Evolutionary conservation across 2,888 invertebrate genomes (phyloP).

Genomic region (Cephus rjabovi): DNA sequence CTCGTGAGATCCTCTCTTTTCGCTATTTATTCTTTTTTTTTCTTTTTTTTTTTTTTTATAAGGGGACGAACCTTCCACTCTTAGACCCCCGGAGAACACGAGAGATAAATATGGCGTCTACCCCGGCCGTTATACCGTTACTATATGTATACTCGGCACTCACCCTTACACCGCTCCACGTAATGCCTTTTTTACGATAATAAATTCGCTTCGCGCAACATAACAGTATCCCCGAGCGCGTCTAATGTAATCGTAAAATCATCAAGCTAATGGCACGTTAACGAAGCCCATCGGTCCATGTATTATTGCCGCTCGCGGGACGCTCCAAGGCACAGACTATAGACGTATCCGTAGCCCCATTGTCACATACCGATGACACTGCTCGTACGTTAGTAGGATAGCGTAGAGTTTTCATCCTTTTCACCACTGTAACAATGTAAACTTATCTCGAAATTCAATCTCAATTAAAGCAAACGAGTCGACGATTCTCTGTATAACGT

Average conservation of each 20-base stretch:
- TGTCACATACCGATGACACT: neutral
- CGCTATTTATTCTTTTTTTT: neutral
- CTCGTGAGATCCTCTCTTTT: neutral
- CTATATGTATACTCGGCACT: slow-evolving; percentile 14
- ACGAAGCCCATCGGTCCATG: slow-evolving; percentile 29
- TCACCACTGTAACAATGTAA: neutral
- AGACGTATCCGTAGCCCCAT: neutral
- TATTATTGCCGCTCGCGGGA: neutral
- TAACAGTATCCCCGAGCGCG: slow-evolving; percentile 39
- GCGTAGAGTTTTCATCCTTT: neutral
- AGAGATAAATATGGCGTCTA: neutral
- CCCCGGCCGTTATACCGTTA: neutral
- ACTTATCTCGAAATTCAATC: neutral
- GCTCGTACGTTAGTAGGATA: neutral
- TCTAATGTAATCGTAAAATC: slow-evolving; percentile 43
- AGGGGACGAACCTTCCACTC: no score
- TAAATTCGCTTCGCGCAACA: slow-evolving; percentile 22
- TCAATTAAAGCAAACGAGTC: neutral
- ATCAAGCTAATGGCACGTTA: slow-evolving; percentile 43
- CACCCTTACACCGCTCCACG: slow-evolving; percentile 16
- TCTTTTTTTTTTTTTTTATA: neutral
- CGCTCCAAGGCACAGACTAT: neutral
- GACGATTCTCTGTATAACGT: neutral
- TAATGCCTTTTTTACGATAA: slow-evolving; percentile 31
- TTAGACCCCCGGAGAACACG: neutral